phyloP scores from a whole-genome alignment of 2,797 vertebrate species.

The Manis crassicaudata region DNA sequence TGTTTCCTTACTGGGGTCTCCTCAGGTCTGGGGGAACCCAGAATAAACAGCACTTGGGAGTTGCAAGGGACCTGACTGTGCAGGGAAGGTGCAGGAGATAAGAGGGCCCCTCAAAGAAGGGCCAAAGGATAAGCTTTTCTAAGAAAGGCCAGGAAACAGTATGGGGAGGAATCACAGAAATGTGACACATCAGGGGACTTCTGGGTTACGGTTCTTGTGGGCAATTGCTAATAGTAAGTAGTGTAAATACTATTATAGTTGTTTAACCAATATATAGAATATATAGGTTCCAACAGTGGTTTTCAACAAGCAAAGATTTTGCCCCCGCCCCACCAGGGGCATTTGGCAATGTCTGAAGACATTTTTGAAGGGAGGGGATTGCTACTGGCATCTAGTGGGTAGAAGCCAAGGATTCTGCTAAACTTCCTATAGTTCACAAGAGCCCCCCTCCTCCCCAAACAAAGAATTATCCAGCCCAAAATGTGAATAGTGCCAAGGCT shows the following conservation, averaged over 20 bases:
- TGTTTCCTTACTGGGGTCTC: neutral
- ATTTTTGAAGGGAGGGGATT: neutral
- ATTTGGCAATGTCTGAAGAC: slow-evolving; percentile 11
- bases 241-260: neutral
- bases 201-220: neutral
- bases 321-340: neutral
- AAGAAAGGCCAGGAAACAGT: neutral
- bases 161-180: neutral
- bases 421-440: neutral
- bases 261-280: neutral
- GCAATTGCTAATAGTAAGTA: neutral
- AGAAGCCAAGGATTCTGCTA: neutral
- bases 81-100: neutral
- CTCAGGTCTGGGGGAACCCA: neutral
- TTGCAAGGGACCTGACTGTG: neutral
- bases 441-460: neutral
- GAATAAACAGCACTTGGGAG: neutral
- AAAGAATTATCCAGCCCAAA: neutral
- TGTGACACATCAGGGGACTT: neutral
- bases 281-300: neutral
- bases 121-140: neutral
- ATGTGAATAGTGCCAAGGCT: neutral
- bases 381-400: neutral
- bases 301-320: neutral
- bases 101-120: neutral